phyloP scores from a whole-genome alignment of 2,113 vertebrate genomes.

The Plecturocebus donacophilus region DNA sequence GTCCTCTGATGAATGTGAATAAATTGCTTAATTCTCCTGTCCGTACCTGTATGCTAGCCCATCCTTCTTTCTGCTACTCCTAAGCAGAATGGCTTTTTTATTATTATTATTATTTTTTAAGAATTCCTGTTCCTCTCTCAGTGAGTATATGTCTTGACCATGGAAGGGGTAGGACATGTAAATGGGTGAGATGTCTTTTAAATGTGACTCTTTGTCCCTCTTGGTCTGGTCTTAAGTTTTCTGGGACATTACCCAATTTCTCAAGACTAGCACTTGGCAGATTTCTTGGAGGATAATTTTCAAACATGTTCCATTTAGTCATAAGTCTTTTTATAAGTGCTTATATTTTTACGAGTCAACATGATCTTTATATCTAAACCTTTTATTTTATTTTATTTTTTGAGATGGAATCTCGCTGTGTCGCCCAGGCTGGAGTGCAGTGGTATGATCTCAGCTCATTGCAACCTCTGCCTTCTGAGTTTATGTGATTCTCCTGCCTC shows the following conservation, averaged over 20 bases:
- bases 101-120: no score
- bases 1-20: constrained; percentile 12
- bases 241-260: neutral
- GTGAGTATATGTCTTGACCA: neutral
- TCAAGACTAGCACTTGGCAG: neutral
- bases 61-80: neutral
- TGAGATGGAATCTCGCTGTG: no score
- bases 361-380: neutral
- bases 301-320: neutral
- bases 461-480: no score
- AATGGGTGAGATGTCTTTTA: neutral
- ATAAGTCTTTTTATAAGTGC: constrained; percentile 23
- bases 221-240: neutral
- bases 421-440: no score
- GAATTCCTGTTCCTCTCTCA: neutral
- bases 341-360: constrained; percentile 16
- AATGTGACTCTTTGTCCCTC: neutral
- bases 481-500: no score
- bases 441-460: no score
- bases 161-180: neutral
- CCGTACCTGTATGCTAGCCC: neutral
- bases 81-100: neutral
- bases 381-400: neutral
- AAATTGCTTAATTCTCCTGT: neutral
- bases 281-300: constrained; percentile 41